Percentiles rank a stretch among this genome's conserved stretches.
These are phyloP conservation scores for Aplocera efformata DNA, from an alignment of 2,888 invertebrate species.

Conservation along the genomic window DNA sequence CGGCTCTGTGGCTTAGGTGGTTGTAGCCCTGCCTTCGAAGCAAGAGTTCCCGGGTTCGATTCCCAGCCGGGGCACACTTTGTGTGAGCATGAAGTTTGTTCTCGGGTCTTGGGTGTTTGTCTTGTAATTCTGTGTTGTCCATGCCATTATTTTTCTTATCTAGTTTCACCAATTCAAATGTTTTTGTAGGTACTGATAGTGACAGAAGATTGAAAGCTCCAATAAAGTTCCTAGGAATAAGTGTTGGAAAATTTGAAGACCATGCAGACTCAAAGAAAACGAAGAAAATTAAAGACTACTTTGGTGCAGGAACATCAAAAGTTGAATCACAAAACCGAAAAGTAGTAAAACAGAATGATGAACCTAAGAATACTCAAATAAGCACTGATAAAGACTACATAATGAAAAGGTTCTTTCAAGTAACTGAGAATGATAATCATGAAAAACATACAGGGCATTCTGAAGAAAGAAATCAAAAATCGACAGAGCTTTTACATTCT, in stretches of 20 bases:
- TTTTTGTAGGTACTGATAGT: slow-evolving; percentile 55
- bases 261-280: slow-evolving; percentile 71
- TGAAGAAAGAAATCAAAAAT: too few relatives aligned
- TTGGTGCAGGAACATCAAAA: slow-evolving; percentile 65
- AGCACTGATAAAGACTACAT: slow-evolving; percentile 50
- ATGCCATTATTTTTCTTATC: too few relatives aligned
- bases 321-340: slow-evolving; percentile 28
- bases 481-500: neutral
- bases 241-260: slow-evolving; percentile 88
- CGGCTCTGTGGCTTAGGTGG: too few relatives aligned
- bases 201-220: slow-evolving; percentile 71
- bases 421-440: slow-evolving; percentile 23
- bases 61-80: too few relatives aligned
- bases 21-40: too few relatives aligned
- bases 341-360: slow-evolving; percentile 30
- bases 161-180: too few relatives aligned
- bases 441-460: too few relatives aligned
- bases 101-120: too few relatives aligned
- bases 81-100: too few relatives aligned
- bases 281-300: slow-evolving; percentile 80
- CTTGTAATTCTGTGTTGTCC: too few relatives aligned
- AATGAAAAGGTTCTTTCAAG: slow-evolving; percentile 34
- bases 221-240: slow-evolving; percentile 87
- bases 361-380: slow-evolving; percentile 25
- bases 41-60: too few relatives aligned